A percentile compares a stretch with the other conserved stretches of the same genome.
These are phyloP conservation scores for Salpingus planirostris DNA, from an alignment of 2,888 invertebrate genomes.

Conservation along the genomic window DNA sequence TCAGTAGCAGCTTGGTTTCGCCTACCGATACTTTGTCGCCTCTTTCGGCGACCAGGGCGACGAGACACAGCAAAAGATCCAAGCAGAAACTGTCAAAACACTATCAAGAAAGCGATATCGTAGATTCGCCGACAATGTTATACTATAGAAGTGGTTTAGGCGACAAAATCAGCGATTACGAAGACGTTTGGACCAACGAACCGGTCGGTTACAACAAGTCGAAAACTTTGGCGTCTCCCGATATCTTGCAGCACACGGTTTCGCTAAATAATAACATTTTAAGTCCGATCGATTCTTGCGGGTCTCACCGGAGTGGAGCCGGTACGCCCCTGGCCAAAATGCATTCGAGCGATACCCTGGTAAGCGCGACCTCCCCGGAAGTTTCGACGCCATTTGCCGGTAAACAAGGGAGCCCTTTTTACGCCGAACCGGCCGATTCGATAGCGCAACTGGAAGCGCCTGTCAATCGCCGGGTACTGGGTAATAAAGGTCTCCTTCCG, in stretches of 20 bases:
- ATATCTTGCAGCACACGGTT: conserved; percentile 39
- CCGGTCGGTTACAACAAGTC: conserved; percentile 20
- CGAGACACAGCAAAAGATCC: conserved; percentile 39
- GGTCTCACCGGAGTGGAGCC: conserved; percentile 24
- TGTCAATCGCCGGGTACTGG: conserved; percentile 26
- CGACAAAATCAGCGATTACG: conserved; percentile 91
- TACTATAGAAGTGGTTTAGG: conserved; percentile 81
- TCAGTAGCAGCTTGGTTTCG: conserved; percentile 42
- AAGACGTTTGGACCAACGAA: conserved; percentile 73
- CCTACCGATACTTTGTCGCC: conserved; percentile 41
- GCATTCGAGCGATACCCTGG: conserved; percentile 13
- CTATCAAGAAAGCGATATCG: conserved; percentile 72
- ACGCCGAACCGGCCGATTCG: conserved; percentile 83
- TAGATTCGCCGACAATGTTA: conserved; percentile 72
- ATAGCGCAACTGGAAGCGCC: conserved; percentile 46
- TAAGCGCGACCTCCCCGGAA: conserved; percentile 10
- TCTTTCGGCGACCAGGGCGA: conserved; percentile 47
- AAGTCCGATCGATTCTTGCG: conserved; percentile 35
- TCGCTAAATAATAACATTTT: conserved; percentile 48
- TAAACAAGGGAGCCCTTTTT: conserved; percentile 78
- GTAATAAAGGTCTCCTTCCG: conserved; percentile 24
- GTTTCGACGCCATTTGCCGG: conserved; percentile 25
- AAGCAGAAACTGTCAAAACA: conserved; percentile 60
- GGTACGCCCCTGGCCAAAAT: conserved; percentile 24
- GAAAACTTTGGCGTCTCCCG: conserved; percentile 31